phyloP scores from a whole-genome alignment of 1,140 invertebrate species.

The Plectrocnemia conspersa region DNA sequence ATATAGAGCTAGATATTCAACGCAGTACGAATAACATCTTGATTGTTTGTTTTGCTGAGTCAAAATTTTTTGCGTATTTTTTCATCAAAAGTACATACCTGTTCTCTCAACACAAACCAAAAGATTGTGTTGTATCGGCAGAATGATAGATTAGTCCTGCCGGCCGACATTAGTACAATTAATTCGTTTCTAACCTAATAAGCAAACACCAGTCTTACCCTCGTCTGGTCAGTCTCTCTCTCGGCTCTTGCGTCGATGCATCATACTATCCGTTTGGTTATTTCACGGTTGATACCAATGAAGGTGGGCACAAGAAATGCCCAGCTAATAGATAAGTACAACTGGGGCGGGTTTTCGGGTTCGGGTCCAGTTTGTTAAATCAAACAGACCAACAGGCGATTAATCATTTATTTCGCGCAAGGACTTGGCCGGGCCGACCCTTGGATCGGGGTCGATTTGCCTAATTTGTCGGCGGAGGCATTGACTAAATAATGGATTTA shows the following conservation, averaged over 20 bases:
- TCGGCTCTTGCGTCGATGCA: too few species aligned
- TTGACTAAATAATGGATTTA: too few species aligned
- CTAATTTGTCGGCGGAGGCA: too few species aligned
- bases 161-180: constrained; percentile 23
- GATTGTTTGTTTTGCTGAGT: too few species aligned
- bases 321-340: constrained; percentile 6
- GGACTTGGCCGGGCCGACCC: constrained; percentile 14
- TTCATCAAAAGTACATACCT: too few species aligned
- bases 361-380: constrained; percentile 32
- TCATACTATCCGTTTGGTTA: neutral
- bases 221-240: constrained; percentile 2
- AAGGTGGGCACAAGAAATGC: neutral
- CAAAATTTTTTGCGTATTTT: too few species aligned
- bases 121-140: constrained; percentile 35
- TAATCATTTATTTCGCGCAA: constrained; percentile 36
- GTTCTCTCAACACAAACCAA: constrained; percentile 31
- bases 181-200: constrained; percentile 33
- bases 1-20: too few species aligned
- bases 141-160: constrained; percentile 34
- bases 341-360: constrained; percentile 16
- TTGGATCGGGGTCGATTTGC: constrained; percentile 13
- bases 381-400: constrained; percentile 32
- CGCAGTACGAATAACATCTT: too few species aligned
- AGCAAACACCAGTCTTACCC: constrained; percentile 25
- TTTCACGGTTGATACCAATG: neutral